Base-by-base conservation (phyloP, 2,888 invertebrate genomes). In the Leptura quadrifasciata region DNA sequence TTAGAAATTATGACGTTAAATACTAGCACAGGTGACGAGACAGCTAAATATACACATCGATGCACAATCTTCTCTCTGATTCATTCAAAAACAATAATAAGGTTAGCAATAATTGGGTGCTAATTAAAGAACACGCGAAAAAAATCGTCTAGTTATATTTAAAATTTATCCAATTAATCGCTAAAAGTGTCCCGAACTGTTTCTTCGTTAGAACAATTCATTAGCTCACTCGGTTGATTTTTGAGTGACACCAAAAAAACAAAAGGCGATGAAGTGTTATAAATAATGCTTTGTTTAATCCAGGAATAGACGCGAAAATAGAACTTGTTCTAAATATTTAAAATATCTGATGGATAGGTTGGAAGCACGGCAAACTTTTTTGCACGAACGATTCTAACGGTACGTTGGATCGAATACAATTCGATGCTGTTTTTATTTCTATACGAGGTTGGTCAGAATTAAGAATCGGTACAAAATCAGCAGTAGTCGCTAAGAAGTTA, bases 261-360 rank as follows among this genome's bases (percentile, higher is more conserved):
- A 31, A 68, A 24, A 68, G 68, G 57, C 35, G 31, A 18, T 55
- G 18, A 57, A 31, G 61, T 17, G 54, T 72, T 54, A 27, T 63
- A 61, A 61, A 54, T 63, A 72, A 47, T 54, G 17, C 27, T 63
- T 61, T 54, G 21, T 72, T 71, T 31, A 31, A 54, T 63, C 55
- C 61, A 24, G 54, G 31, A 61, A 54, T 72, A 58, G 70, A 15
- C 17, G 18, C 20, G 27, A 57, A 63, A 61, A 61, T 52, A 9
- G 63, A 15, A 69, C 39, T 52, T 71, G 68, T 57, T 21, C 68
- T 31, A 31, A 68, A 68, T 57, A 55, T 68, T 55, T 57, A 8
- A 68, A 27, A 54, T 68, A 55, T 21, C 39, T 24, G 58, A 20
- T 12, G 57, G 20, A 10, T 31, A 61, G 31, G 6, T 24, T 12